Base-by-base conservation (phyloP, 1,140 invertebrate genomes). In the Halesus radiatus region DNA sequence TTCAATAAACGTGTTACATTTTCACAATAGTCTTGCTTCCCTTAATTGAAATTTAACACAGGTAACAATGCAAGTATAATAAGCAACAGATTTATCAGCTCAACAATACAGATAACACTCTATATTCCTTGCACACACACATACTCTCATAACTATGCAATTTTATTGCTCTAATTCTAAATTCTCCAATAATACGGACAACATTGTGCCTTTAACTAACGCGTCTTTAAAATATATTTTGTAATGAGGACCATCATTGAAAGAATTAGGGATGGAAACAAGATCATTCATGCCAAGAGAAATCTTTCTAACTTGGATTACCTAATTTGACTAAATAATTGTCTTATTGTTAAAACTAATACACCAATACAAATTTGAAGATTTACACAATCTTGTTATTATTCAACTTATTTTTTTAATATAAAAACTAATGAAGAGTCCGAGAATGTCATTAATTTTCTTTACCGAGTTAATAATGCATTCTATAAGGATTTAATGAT, bases 1-100 rank as follows among this genome's bases (percentile, higher is more conserved):
- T 60, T 60, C n/a, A 60, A 22, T 60, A 20, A 60, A 13, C 8
- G 56, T 22, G 23, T 45, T 60, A 60, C 56, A 60, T 20, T 60
- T 60, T 60, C 23, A 60, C 56, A 60, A 60, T 60, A 45, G 37
- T 23, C 56, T 60, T 23, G 18, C 56, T 22, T 60, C 18, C 56
- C 23, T 23, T 60, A 60, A 22, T 60, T 60, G 23, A 60, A 60
- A 60, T 60, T 60, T 7, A 60, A 60, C 56, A 60, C 20, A 45
- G 10, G 37, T 45, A 45, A 45, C 37, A 45, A 45, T 45, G 37
- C 37, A 45, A 13, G 37, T 60, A 22, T 60, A 60, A 60, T 60
- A 60, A 60, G 56, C 56, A 60, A 60, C 18, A 60, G 3, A 60
- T 60, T 10, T 22, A 23, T 20, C n/a, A 20, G 23, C 18, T 22